Evolutionary conservation across 2,888 invertebrate species (phyloP), one percentile per base, ranked within the genome.

Genomic region (Cantharis flavilabris): DNA sequence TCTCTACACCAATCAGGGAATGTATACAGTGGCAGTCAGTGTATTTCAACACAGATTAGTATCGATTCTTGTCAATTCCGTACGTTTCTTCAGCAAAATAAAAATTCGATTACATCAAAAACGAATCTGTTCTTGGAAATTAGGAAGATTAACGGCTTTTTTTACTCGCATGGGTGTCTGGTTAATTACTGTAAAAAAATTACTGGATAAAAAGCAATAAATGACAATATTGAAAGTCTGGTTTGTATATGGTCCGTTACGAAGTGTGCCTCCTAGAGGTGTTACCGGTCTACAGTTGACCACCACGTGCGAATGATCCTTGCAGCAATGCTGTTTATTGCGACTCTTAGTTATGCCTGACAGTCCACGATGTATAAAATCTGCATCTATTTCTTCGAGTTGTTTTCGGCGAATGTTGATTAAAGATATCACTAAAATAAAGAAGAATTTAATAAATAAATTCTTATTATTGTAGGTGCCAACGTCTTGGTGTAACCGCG

Each of bases 1-100:
- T 79, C 80, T 78, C 76, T 76, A 76, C 79, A 71, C 76, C 71
- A 72, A 70, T 64, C 75, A 73, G 23, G 76, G 83, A 83, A 83
- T 83, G 83, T 82, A 81, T 82, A 77, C 83, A 78, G 83, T 82
- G 83, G 83, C 82, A 83, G 83, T 82, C 83, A 80, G 76, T 78
- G 82, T 83, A 82, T 83, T 82, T 80, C 77, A 79, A 80, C 80
- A 78, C 75, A 80, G 81, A 81, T 81, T 81, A 76, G 76, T 80
- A 82, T 82, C 82, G 73, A 72, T 69, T 73, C 73, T 79, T 78
- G 81, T 81, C 80, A 78, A 78, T 80, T 79, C 80, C 76, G 78
- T 80, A 74, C 70, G 72, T 71, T 76, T 76, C 71, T 71, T 28
- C 33, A 30, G 26, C 70, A 76, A 73, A 78, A 76, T 71, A 72